Evolutionary conservation across 2,797 vertebrate genomes (phyloP).

Genomic region (Craterocephalus amniculus): DNA sequence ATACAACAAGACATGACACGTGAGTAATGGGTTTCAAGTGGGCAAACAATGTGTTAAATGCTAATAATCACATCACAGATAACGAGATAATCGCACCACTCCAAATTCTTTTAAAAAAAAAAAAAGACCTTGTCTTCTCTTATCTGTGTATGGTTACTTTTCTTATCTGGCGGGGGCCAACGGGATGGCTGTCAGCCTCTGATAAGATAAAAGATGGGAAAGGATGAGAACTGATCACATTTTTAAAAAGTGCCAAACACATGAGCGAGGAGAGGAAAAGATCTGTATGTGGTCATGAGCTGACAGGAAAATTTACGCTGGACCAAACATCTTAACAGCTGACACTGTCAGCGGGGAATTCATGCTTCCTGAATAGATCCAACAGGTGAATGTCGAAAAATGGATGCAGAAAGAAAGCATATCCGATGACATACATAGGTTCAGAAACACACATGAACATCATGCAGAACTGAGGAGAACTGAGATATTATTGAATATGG

Average conservation of each 20-base stretch:
- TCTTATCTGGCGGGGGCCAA: neutral
- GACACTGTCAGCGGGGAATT: slow-evolving; percentile 41
- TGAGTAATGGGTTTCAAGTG: slow-evolving; percentile 41
- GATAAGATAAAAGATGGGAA: slow-evolving; percentile 41
- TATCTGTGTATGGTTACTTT: slow-evolving; percentile 29
- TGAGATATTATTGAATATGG: too few species aligned
- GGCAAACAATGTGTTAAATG: slow-evolving; percentile 45
- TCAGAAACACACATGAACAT: neutral
- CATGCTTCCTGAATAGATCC: slow-evolving; percentile 30
- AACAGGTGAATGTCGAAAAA: slow-evolving; percentile 13
- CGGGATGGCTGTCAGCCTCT: slow-evolving; percentile 45
- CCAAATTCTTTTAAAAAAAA: slow-evolving; percentile 24
- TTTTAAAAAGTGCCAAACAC: slow-evolving; percentile 1
- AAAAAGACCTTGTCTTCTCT: slow-evolving; percentile 30
- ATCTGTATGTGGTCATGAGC: slow-evolving; percentile 13
- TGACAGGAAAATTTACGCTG: slow-evolving; percentile 13
- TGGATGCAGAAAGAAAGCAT: slow-evolving; percentile 10
- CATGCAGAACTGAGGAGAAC: too few species aligned
- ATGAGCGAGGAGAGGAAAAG: neutral
- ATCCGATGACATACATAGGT: slow-evolving; percentile 2
- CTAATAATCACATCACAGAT: slow-evolving; percentile 19
- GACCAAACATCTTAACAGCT: slow-evolving; percentile 32
- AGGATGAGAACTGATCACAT: neutral
- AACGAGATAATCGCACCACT: slow-evolving; percentile 35
- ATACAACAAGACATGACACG: slow-evolving; percentile 51